Conservation (phyloP, 2,113 vertebrate genomes). For the Sturnira hondurensis region DNA sequence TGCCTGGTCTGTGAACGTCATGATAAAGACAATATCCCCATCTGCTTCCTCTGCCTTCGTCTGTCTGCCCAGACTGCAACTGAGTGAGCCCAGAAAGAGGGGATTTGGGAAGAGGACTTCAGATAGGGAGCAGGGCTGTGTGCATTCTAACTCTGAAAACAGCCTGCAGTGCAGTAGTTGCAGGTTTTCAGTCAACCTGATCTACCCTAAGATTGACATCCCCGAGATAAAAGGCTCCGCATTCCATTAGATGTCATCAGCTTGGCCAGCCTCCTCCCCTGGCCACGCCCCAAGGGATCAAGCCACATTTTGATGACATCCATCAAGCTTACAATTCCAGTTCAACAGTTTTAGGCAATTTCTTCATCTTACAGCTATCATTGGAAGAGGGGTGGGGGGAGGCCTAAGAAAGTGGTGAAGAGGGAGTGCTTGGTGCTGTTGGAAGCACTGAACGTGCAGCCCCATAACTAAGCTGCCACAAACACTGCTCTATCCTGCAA, state of each 20-base stretch:
- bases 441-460: constrained; percentile 47
- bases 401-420: background rate
- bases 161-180: background rate
- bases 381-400: background rate
- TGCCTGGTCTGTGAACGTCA: constrained; percentile 73
- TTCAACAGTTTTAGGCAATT: constrained; percentile 63
- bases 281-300: constrained; percentile 55
- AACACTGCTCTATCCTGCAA: constrained; percentile 77
- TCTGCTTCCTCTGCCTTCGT: constrained; percentile 66
- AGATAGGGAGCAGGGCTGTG: background rate
- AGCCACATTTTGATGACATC: constrained; percentile 51
- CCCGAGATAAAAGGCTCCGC: constrained; percentile 51
- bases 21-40: constrained; percentile 72
- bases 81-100: constrained; percentile 67
- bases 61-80: constrained; percentile 57
- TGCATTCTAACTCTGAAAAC: background rate
- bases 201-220: constrained; percentile 59
- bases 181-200: constrained; percentile 64
- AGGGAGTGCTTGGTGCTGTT: constrained; percentile 49
- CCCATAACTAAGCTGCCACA: constrained; percentile 78
- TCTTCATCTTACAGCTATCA: constrained; percentile 46
- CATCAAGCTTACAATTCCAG: constrained; percentile 63
- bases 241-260: constrained; percentile 66
- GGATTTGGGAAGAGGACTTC: constrained; percentile 47
- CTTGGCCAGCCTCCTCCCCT: constrained; percentile 48